Conservation (phyloP, 1,140 invertebrate species). For the Tachypleus tridentatus region DNA sequence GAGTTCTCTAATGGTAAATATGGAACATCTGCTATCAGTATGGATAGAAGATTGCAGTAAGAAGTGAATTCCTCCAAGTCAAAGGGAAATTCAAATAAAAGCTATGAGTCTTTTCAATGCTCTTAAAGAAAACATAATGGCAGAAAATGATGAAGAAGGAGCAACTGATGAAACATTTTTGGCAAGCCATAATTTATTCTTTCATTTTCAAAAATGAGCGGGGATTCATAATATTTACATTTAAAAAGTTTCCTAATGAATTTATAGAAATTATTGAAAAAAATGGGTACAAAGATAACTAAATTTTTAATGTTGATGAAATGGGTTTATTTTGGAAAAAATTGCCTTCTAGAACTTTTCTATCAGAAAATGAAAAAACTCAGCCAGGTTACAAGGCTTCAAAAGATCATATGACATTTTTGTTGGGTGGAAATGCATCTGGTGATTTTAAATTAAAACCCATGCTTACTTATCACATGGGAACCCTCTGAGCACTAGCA, state of each 20-base stretch:
- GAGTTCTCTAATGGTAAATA: too few species aligned
- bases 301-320: conserved; percentile 1
- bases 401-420: conserved; percentile 7
- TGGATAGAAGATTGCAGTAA: too few species aligned
- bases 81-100: too few species aligned
- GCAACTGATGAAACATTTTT: not conserved
- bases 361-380: conserved; percentile 5
- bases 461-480: conserved; percentile 1
- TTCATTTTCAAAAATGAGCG: not conserved
- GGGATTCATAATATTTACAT: not conserved
- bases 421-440: conserved; percentile 10
- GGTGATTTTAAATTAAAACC: conserved; percentile 9
- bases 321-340: not conserved
- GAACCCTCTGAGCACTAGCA: too few species aligned
- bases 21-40: too few species aligned
- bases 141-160: too few species aligned
- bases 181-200: not conserved
- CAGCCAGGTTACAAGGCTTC: conserved; percentile 1
- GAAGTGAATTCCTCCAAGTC: too few species aligned
- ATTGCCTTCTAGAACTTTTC: not conserved
- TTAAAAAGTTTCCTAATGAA: too few species aligned
- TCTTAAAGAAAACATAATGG: too few species aligned
- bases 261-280: not conserved
- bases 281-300: not conserved
- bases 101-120: too few species aligned